Evolutionary conservation across 2,113 vertebrate species (phyloP).

Genomic region (Eulacestoma nigropectus): DNA sequence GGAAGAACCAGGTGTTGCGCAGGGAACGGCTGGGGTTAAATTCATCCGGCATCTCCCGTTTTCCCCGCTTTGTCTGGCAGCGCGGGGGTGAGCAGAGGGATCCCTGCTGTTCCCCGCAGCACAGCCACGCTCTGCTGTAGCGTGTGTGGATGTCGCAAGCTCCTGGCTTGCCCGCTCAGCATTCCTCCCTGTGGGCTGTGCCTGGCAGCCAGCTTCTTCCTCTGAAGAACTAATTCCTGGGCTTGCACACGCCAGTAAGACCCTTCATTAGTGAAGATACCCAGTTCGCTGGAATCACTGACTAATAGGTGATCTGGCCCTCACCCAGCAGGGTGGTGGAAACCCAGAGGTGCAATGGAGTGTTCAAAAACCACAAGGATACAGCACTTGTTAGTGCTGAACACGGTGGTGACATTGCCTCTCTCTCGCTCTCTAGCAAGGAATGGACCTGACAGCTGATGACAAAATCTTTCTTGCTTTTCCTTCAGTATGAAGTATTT

Average conservation of each 20-base stretch:
- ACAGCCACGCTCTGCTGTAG: neutral
- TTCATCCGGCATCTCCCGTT: constrained; percentile 52
- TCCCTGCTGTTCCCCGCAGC: constrained; percentile 46
- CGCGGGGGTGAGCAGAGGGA: constrained; percentile 61
- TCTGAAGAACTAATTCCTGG: neutral
- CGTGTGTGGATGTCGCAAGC: neutral
- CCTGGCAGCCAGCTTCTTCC: neutral
- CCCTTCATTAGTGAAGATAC: neutral
- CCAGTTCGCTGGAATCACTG: neutral
- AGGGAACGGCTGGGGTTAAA: constrained; percentile 66
- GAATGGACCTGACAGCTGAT: neutral
- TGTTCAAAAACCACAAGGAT: neutral
- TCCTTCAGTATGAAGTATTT: neutral
- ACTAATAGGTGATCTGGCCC: neutral
- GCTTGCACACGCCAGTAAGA: neutral
- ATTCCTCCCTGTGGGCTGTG: neutral
- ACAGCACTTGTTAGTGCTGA: neutral
- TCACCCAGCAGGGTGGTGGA: neutral
- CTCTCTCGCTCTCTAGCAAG: neutral
- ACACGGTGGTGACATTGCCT: neutral
- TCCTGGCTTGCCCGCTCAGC: neutral
- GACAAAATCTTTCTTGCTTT: neutral
- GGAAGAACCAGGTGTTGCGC: neutral
- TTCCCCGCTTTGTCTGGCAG: constrained; percentile 34
- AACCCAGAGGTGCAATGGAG: neutral